Evolutionary conservation across 1,140 invertebrate genomes (phyloP), one percentile per base, ranked within the genome.

Genomic region (Medauroidea extradentata): DNA sequence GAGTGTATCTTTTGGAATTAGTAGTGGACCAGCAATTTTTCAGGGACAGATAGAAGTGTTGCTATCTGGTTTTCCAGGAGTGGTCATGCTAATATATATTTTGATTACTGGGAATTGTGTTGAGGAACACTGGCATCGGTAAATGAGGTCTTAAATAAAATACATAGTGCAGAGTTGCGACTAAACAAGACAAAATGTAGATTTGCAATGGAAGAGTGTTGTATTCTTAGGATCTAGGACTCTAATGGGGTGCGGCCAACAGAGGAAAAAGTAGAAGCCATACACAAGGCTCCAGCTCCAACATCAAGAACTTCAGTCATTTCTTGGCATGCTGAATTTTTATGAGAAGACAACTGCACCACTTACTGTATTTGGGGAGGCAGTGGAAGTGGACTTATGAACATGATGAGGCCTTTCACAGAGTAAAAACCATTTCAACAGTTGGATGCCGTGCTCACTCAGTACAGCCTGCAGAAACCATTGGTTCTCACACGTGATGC

Each of bases 1-100:
- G 25, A 52, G 77, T 3, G 55, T 83, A 57, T 70, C 72, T 11
- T 81, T 78, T 66, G 77, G 79, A n/a, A 2, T 69, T 80, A 5
- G 67, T 69, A 29, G 67, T 71, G 70, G 42, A 74, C 73, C 19
- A 74, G 71, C 19, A 77, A 76, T 25, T 79, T n/a, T 69, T 60
- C 44, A 46, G 44, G 4, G 44, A 21, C 24, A 21, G 13, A 46
- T 46, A 25, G 44, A 5, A 13, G 24, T 25, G 24, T 25, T 5
- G 44, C 13, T 46, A n/a, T 4, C 9, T 19, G 44, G 44, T 7
- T 7, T 46, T 7, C 4, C 18, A 46, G 44, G 44, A 11, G 5
- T 46, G 18, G n/a, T 46, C n/a, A 13, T 7, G 5, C 13, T 46
- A 19, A 5, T 46, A 7, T n/a, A 46, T 46, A 46, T 46, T 46